Evolutionary conservation across 92 coral and sea anemone species (phyloP).

Genomic region (Umimayanthus chanpuru): DNA sequence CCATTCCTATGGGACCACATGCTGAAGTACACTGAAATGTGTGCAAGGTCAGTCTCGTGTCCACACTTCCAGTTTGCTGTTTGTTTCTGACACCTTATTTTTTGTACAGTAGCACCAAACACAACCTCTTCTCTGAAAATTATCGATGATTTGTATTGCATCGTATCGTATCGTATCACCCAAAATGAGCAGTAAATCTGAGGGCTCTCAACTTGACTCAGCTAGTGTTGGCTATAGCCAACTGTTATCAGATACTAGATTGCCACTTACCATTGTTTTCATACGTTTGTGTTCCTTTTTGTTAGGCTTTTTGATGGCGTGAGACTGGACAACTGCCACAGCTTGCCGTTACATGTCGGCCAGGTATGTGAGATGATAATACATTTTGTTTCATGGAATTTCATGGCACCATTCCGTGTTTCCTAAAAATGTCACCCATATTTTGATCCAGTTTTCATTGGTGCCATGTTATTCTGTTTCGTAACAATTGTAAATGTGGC

Average conservation of each 20-base stretch:
- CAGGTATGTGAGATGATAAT: slow-evolving; percentile 67
- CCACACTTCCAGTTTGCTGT: not conserved
- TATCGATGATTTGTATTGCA: no score
- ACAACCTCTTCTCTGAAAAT: not conserved
- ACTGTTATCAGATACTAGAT: no score
- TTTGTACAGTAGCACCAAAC: not conserved
- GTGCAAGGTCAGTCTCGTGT: slow-evolving; percentile 75
- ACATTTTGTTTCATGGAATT: no score
- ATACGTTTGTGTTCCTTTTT: not conserved
- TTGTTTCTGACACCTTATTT: not conserved
- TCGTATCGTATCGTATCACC: no score
- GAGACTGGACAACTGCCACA: slow-evolving; percentile 96
- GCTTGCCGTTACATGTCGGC: slow-evolving; percentile 99
- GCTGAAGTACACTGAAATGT: slow-evolving; percentile 77
- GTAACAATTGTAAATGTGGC: no score
- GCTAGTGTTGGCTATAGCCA: no score
- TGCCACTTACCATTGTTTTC: not conserved
- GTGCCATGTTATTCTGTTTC: no score
- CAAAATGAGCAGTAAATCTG: no score
- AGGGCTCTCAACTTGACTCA: no score
- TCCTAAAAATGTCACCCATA: no score
- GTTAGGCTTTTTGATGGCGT: slow-evolving; percentile 89
- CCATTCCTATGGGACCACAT: slow-evolving; percentile 96
- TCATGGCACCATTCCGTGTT: no score
- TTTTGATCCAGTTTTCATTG: no score